phyloP scores from a whole-genome alignment of 1,140 invertebrate genomes.

The Gonioctena quinquepunctata region DNA sequence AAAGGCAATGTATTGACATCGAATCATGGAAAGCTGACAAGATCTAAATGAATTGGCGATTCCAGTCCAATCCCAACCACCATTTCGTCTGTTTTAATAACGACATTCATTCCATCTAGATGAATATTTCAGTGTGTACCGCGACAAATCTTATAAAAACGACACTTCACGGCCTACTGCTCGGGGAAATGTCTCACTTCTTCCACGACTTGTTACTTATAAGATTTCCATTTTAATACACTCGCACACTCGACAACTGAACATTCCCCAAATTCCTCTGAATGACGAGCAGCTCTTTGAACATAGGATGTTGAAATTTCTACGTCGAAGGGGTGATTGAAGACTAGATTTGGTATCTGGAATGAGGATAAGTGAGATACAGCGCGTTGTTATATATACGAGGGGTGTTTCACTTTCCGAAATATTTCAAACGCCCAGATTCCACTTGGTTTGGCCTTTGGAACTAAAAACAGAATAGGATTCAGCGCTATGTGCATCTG shows the following conservation, averaged over 20 bases:
- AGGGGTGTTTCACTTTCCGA: too few relatives aligned
- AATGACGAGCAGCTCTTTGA: neutral
- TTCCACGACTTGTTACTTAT: neutral
- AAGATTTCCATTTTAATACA: neutral
- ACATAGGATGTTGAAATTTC: neutral
- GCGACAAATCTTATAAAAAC: neutral
- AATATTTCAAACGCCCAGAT: too few relatives aligned
- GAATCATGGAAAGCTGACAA: too few relatives aligned
- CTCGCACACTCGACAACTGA: neutral
- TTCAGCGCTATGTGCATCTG: too few relatives aligned
- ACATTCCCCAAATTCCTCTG: neutral
- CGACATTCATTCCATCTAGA: neutral
- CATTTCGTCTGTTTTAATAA: neutral
- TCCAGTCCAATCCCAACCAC: too few relatives aligned
- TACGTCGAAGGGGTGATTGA: neutral
- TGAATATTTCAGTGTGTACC: neutral
- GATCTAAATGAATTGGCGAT: too few relatives aligned
- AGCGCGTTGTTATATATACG: too few relatives aligned
- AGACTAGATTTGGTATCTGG: too few relatives aligned
- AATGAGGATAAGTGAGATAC: too few relatives aligned
- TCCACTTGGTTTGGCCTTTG: too few relatives aligned
- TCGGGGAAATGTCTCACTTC: neutral
- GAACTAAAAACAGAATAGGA: too few relatives aligned
- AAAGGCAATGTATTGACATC: too few relatives aligned
- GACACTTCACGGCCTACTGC: neutral